phyloP scores from a whole-genome alignment of 2,113 vertebrate genomes.

The Recurvirostra avosetta region DNA sequence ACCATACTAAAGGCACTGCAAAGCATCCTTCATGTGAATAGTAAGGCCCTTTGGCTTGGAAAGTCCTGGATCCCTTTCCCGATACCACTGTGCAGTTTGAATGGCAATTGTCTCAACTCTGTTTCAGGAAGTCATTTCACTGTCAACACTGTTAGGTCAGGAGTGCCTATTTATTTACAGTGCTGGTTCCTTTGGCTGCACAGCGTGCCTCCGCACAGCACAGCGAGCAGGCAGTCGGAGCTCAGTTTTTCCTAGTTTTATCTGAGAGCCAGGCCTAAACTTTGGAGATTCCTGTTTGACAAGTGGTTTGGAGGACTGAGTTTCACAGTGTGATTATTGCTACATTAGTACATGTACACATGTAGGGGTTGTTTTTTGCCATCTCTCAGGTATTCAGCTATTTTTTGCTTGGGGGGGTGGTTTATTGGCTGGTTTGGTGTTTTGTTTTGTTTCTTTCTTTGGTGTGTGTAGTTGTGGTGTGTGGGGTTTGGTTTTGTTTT shows the following conservation, averaged over 20 bases:
- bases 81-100: not conserved
- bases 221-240: not conserved
- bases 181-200: not conserved
- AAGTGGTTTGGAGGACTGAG: not conserved
- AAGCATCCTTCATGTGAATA: not conserved
- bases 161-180: not conserved
- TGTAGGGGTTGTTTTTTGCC: not conserved
- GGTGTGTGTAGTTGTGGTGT: too few relatives aligned
- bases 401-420: not conserved
- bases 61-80: not conserved
- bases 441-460: not conserved
- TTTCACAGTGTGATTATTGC: not conserved
- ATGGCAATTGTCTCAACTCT: not conserved
- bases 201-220: not conserved
- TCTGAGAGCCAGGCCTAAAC: not conserved
- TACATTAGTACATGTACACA: not conserved
- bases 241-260: not conserved
- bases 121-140: not conserved
- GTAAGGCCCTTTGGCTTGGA: not conserved
- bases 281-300: not conserved
- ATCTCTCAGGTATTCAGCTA: not conserved
- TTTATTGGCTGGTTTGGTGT: not conserved
- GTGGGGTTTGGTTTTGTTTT: not conserved
- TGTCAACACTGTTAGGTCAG: not conserved
- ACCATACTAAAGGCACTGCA: not conserved